A percentile compares a stretch with the other conserved stretches of the same genome.
Evolutionary conservation across 2,113 vertebrate species (phyloP).

Genomic region (Ctenodactylus gundi): DNA sequence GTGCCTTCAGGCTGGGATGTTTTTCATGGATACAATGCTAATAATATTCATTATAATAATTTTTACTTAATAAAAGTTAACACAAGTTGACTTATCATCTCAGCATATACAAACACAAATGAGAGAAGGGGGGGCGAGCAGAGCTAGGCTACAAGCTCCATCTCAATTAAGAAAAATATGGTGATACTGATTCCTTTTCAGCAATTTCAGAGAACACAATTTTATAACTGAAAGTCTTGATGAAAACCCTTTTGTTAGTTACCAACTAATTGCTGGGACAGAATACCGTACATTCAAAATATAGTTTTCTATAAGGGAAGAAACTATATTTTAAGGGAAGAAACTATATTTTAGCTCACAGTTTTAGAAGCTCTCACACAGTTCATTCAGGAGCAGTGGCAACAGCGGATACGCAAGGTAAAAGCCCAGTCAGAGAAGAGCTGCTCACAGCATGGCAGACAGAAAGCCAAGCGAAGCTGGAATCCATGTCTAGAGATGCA

Average conservation of each 20-base stretch:
- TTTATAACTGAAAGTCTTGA: neutral
- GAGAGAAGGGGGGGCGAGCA: neutral
- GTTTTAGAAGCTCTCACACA: no score
- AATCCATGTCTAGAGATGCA: no score
- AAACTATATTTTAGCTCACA: no score
- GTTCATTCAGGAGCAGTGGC: no score
- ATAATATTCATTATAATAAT: neutral
- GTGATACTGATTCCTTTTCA: neutral
- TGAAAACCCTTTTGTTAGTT: neutral
- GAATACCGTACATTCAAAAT: no score
- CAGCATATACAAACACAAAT: neutral
- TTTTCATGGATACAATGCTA: neutral
- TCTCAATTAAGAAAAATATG: constrained; percentile 35
- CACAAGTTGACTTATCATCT: neutral
- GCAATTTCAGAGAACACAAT: neutral
- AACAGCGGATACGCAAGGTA: no score
- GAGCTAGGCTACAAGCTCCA: neutral
- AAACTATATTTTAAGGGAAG: no score
- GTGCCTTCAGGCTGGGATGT: neutral
- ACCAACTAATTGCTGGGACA: no score
- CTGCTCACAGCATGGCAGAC: no score
- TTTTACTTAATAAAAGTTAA: neutral
- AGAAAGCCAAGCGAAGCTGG: no score
- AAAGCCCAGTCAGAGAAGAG: no score
- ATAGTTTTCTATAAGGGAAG: no score